These are phyloP conservation scores for Muschampia plurimacula DNA, from an alignment of 2,888 invertebrate species.

Conservation along the genomic window DNA sequence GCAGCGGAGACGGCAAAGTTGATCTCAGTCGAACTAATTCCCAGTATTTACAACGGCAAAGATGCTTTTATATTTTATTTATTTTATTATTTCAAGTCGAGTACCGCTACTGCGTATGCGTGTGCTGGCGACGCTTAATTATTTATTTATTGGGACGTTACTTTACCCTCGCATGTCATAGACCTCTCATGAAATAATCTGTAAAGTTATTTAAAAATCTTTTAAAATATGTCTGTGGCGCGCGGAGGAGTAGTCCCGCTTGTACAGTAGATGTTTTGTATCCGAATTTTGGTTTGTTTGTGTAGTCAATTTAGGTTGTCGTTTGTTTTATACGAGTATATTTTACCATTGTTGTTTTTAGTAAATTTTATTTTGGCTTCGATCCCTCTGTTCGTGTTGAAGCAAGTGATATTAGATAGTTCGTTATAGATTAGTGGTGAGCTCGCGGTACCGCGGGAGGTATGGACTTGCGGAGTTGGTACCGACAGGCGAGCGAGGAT, in stretches of 20 bases:
- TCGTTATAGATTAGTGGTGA: slow-evolving; percentile 57
- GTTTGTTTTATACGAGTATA: slow-evolving; percentile 76
- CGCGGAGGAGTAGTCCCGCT: slow-evolving; percentile 15
- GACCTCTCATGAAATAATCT: not conserved
- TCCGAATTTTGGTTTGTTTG: slow-evolving; percentile 55
- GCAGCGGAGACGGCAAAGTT: slow-evolving; percentile 45
- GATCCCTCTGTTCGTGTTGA: slow-evolving; percentile 56
- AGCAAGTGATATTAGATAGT: slow-evolving; percentile 81
- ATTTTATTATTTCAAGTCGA: slow-evolving; percentile 24
- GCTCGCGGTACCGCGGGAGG: slow-evolving; percentile 40
- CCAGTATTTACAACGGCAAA: slow-evolving; percentile 52
- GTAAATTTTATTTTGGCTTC: slow-evolving; percentile 79
- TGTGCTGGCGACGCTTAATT: not conserved
- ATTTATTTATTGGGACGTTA: slow-evolving; percentile 23
- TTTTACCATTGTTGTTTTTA: slow-evolving; percentile 79
- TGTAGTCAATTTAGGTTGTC: slow-evolving; percentile 67
- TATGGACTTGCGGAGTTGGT: not conserved
- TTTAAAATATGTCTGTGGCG: slow-evolving; percentile 8
- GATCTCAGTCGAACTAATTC: slow-evolving; percentile 66
- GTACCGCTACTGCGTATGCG: not conserved
- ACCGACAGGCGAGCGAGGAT: slow-evolving; percentile 44
- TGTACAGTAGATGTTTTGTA: slow-evolving; percentile 49
- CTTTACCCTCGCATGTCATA: slow-evolving; percentile 7
- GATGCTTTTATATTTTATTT: slow-evolving; percentile 42
- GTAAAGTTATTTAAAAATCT: not conserved